Evolutionary conservation across 2,888 invertebrate genomes (phyloP).

Genomic region (Trypoxylon attenuatum): DNA sequence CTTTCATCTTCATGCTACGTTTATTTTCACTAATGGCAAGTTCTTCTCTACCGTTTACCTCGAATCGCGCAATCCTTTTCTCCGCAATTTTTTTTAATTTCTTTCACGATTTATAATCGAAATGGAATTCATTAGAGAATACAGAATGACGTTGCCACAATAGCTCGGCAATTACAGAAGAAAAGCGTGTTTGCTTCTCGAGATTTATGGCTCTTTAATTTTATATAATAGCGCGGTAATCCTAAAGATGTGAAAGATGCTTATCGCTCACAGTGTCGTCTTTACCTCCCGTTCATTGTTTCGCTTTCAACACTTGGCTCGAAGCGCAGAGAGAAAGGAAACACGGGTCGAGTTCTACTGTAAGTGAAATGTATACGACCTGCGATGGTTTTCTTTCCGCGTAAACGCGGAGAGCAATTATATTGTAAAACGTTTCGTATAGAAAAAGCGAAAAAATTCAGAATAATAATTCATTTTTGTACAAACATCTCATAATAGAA

Average conservation of each 20-base stretch:
- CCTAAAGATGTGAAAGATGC: no score
- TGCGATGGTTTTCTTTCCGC: no score
- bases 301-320: neutral
- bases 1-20: neutral
- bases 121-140: neutral
- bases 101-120: neutral
- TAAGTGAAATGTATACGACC: no score
- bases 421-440: no score
- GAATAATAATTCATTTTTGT: no score
- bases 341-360: neutral
- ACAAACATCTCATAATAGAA: no score
- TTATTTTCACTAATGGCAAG: no score
- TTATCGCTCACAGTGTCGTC: neutral
- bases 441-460: no score
- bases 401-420: no score
- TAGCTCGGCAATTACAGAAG: neutral
- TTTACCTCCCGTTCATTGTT: neutral
- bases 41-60: no score
- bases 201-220: neutral
- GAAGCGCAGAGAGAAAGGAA: conserved; percentile 3
- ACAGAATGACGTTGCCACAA: neutral
- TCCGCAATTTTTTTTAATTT: neutral
- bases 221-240: no score
- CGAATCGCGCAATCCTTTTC: no score
- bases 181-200: neutral